phyloP scores from a whole-genome alignment of 2,888 invertebrate genomes.

The Andrena dorsata region DNA sequence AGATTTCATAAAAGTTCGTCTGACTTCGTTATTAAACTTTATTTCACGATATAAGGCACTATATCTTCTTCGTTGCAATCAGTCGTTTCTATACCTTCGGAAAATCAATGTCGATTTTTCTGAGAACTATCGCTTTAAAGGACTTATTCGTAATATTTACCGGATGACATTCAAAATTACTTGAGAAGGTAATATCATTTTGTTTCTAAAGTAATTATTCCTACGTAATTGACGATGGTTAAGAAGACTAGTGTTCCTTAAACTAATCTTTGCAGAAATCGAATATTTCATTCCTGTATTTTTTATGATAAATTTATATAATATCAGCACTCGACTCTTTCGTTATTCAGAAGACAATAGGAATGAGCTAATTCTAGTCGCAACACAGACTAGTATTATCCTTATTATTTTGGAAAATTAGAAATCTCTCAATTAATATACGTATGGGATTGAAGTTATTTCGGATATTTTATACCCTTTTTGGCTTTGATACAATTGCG shows the following conservation, averaged over 20 bases:
- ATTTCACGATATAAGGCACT: conserved; percentile 69
- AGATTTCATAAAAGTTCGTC: conserved; percentile 42
- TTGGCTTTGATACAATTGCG: conserved; percentile 94
- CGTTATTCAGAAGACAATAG: conserved; percentile 32
- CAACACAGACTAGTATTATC: conserved; percentile 65
- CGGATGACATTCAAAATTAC: conserved; percentile 27
- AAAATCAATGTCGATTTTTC: conserved; percentile 22
- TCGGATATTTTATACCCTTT: conserved; percentile 88
- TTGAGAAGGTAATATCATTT: conserved; percentile 42
- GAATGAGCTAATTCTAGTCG: conserved; percentile 52
- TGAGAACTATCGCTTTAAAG: not conserved
- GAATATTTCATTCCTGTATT: conserved; percentile 32
- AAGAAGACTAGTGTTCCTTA: conserved; percentile 66
- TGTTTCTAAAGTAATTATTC: conserved; percentile 38
- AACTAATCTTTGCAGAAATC: conserved; percentile 43
- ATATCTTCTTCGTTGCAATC: conserved; percentile 68
- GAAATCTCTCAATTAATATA: conserved; percentile 55
- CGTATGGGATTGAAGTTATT: conserved; percentile 34
- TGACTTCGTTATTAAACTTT: conserved; percentile 48
- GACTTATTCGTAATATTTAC: conserved; percentile 8
- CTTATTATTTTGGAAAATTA: conserved; percentile 38
- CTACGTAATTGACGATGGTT: conserved; percentile 49
- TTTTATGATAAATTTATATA: conserved; percentile 47
- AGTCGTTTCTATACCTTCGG: conserved; percentile 61
- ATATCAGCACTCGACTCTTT: conserved; percentile 40